Conservation (phyloP, 2,113 vertebrate genomes). For the Capreolus pygargus region DNA sequence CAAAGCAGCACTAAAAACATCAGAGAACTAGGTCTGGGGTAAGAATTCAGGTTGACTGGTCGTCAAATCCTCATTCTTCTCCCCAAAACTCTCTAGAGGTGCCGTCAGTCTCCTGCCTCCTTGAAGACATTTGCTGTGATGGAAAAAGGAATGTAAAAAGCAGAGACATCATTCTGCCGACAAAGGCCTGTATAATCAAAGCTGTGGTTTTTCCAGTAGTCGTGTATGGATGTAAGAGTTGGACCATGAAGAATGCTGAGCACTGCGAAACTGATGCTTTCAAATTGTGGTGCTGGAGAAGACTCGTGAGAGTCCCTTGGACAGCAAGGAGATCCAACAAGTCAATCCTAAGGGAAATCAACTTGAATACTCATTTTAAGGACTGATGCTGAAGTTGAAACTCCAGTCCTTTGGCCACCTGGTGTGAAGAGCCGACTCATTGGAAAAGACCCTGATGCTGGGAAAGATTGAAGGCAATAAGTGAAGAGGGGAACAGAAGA, state of each 20-base stretch:
- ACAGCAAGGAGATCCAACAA: not conserved
- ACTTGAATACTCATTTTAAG: not conserved
- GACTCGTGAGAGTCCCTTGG: not conserved
- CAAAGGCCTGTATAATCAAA: not conserved
- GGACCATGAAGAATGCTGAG: not conserved
- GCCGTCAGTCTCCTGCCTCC: fast-evolving
- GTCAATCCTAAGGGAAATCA: not conserved
- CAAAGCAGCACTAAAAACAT: fast-evolving
- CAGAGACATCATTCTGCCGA: not conserved
- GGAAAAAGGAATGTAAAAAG: not conserved
- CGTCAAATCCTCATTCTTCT: not conserved
- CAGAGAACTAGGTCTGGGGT: not conserved
- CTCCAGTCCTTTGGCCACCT: not conserved
- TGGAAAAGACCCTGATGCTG: not conserved
- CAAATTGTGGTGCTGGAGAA: not conserved
- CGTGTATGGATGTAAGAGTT: not conserved
- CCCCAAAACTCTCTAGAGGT: not conserved
- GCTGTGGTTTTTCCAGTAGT: not conserved
- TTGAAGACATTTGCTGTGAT: not conserved
- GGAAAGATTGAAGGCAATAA: not conserved
- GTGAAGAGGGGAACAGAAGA: not conserved
- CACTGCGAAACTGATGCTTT: not conserved
- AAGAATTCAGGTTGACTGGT: not conserved
- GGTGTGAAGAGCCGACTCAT: not conserved
- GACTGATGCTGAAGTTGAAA: not conserved